phyloP scores from a whole-genome alignment of 2,113 vertebrate species.

The Triplophysa tibetana region DNA sequence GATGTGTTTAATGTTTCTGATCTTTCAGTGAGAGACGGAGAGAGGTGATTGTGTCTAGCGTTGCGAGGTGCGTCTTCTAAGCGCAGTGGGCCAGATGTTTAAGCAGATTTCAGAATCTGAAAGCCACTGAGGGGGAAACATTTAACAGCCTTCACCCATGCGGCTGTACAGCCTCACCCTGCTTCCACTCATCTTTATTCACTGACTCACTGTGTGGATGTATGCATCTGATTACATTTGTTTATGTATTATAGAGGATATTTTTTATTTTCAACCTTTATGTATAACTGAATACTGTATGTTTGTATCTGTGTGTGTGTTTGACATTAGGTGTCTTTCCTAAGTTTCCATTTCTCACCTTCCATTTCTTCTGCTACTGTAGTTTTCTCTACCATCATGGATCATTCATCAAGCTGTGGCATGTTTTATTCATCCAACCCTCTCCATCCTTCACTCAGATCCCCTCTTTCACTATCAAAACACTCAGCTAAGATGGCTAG shows the following conservation, averaged over 20 bases:
- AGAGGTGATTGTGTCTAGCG: neutral
- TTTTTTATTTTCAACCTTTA: neutral
- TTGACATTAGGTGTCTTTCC: constrained; percentile 23
- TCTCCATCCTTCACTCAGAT: constrained; percentile 12
- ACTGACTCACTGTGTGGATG: neutral
- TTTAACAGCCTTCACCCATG: constrained; percentile 22
- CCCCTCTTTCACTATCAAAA: constrained; percentile 23
- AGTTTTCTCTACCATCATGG: constrained; percentile 27
- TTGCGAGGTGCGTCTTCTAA: constrained; percentile 16
- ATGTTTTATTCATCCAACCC: constrained; percentile 44
- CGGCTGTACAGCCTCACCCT: neutral
- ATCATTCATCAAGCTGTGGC: constrained; percentile 37
- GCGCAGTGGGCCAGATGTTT: constrained; percentile 14
- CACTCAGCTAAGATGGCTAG: constrained; percentile 22
- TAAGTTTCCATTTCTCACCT: constrained; percentile 27
- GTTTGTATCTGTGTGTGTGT: constrained; percentile 20
- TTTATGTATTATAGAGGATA: neutral
- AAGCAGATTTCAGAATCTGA: constrained; percentile 24
- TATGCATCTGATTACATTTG: constrained; percentile 19
- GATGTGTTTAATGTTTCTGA: constrained; percentile 12
- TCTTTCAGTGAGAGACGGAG: constrained; percentile 7
- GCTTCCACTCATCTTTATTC: neutral
- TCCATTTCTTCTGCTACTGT: constrained; percentile 25
- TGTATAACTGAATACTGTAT: neutral
- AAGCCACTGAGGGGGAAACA: constrained; percentile 10